Base-by-base conservation (phyloP, 2,113 vertebrate genomes). In the Etheostoma spectabile region DNA sequence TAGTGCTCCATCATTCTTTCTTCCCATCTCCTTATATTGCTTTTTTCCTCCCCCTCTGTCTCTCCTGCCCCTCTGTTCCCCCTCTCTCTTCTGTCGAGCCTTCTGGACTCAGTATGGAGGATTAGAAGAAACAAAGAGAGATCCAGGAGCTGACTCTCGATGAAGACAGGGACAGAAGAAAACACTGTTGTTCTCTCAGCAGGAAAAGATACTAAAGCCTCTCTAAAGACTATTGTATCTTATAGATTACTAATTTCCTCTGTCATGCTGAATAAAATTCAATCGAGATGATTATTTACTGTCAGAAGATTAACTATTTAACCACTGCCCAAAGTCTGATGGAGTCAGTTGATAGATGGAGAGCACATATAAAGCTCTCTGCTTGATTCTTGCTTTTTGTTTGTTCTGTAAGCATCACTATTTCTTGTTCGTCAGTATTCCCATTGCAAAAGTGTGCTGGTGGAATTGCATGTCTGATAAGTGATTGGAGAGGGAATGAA, bases 401-500 rank as follows among this genome's bases (percentile, higher is more conserved):
- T 24, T 56, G 13, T 55, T 74, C 15, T 60, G 8, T 77, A 53
- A 55, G 56, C 55, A 22, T 69, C 38, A 24, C 0, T 51, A 30
- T 69, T 51, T 46, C 16, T 63, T 60, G 70, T 78, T 85, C 79
- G 68, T 73, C 59, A 52, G 71, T 82, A 81, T 82, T 82, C 82
- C 82, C 76, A 57, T 51, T 83, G 83, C 59, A 74, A 57, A 71
- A 64, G 33, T 15, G 6, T 53, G 77, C 59, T n/a, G 72, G 59
- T 82, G 86, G 76, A 82, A 84, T 72, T 83, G 74, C 83, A 67
- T 49, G 55, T 63, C 76, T 79, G 82, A 90, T 87, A 91, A 92
- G 88, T 91, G 91, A 92, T 92, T 91, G 91, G 75, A 73, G 77
- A 84, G 71, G 76, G 86, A 93, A 88, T 93, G 89, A 92, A 92